phyloP scores from a whole-genome alignment of 2,113 vertebrate species.

The Zapus hudsonius region DNA sequence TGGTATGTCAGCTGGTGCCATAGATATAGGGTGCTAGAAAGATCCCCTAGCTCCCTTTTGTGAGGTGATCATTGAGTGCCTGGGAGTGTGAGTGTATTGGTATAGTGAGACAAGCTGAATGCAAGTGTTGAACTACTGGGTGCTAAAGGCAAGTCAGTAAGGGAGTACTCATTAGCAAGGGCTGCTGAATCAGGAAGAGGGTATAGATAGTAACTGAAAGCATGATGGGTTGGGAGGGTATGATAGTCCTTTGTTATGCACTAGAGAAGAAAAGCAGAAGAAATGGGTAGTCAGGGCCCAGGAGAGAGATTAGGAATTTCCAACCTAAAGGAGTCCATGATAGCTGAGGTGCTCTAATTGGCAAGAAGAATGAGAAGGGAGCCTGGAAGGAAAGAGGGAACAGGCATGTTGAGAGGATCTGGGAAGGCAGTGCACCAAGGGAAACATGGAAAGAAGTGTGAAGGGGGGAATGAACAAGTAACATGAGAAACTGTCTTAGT shows the following conservation, averaged over 20 bases:
- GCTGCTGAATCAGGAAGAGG: fast-evolving
- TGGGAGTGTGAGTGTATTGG: fast-evolving
- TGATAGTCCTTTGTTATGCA: not conserved
- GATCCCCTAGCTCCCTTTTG: not conserved
- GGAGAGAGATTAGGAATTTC: not conserved
- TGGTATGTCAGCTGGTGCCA: not conserved
- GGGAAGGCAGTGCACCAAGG: fast-evolving
- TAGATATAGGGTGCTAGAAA: fast-evolving
- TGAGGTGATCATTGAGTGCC: not conserved
- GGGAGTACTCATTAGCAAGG: not conserved
- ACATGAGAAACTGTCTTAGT: not conserved
- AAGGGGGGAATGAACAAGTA: not conserved
- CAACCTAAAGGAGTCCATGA: not conserved
- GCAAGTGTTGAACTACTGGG: too few relatives aligned
- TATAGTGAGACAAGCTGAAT: not conserved
- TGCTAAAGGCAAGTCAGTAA: not conserved
- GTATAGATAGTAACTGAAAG: not conserved
- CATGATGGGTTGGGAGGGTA: fast-evolving
- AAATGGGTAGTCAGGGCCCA: fast-evolving
- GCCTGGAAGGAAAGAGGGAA: not conserved
- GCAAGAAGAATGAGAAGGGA: not conserved
- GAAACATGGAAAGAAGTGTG: not conserved
- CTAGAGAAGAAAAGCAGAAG: not conserved
- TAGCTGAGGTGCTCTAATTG: fast-evolving
- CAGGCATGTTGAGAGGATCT: not conserved